Conservation (phyloP, 1,140 invertebrate genomes). For the Acyrthosiphon pisum region DNA sequence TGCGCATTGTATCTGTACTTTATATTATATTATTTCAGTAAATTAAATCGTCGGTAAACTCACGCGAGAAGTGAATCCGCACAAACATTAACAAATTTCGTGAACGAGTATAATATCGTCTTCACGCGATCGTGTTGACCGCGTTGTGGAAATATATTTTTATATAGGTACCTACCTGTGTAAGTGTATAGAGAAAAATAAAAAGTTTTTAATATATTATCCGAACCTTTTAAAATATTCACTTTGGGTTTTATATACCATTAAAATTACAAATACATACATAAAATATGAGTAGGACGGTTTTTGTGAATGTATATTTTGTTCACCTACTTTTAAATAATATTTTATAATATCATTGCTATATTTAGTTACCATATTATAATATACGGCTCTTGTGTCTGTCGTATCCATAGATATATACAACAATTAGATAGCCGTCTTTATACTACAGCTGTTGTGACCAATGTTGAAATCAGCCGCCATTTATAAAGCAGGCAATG, state of each 20-base stretch:
- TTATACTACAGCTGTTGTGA: no score
- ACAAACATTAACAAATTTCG: background rate
- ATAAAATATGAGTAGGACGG: slow-evolving; percentile 15
- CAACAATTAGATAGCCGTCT: no score
- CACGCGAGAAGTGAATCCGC: background rate
- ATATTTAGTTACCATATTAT: background rate
- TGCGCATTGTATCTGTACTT: background rate
- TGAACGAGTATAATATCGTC: background rate
- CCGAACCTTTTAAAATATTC: slow-evolving; percentile 2
- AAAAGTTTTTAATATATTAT: slow-evolving; percentile 19
- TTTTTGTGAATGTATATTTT: background rate
- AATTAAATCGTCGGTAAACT: background rate
- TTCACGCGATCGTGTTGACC: background rate
- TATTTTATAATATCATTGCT: background rate
- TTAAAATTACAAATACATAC: background rate
- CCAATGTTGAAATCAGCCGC: no score
- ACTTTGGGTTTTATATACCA: slow-evolving; percentile 12
- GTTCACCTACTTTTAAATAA: background rate
- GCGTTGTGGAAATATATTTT: background rate
- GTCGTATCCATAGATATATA: no score
- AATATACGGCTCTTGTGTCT: background rate
- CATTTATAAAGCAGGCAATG: no score
- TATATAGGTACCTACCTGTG: no score
- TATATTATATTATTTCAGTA: no score
- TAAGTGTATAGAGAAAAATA: background rate